Percentiles rank a stretch among this genome's conserved stretches.
These are phyloP conservation scores for Sebastes fasciatus DNA, from an alignment of 2,113 vertebrate genomes.

Conservation along the genomic window DNA sequence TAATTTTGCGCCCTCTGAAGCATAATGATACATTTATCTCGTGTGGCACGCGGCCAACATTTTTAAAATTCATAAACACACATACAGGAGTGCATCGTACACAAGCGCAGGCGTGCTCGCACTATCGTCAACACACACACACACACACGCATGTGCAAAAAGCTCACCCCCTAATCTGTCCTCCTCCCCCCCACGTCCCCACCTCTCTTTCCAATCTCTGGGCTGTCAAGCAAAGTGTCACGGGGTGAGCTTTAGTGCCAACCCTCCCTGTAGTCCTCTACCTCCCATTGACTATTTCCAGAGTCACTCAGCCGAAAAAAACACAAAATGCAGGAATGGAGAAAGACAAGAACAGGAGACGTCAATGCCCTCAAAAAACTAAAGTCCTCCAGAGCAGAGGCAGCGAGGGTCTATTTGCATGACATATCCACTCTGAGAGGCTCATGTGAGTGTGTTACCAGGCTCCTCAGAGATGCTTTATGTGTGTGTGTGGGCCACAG, in stretches of 20 bases:
- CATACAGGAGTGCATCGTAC: neutral
- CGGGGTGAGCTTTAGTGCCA: constrained; percentile 47
- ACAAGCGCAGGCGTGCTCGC: constrained; percentile 20
- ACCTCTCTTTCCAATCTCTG: constrained; percentile 35
- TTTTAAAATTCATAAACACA: constrained; percentile 48
- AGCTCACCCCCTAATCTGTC: constrained; percentile 32
- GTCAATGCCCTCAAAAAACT: constrained; percentile 33
- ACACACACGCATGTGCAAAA: constrained; percentile 14
- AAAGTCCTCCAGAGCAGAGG: constrained; percentile 37
- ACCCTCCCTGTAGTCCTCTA: constrained; percentile 26
- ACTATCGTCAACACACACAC: constrained; percentile 15
- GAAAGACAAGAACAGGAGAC: neutral
- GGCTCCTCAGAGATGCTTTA: constrained; percentile 27
- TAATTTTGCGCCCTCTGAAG: constrained; percentile 70
- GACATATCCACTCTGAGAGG: constrained; percentile 26
- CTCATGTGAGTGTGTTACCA: constrained; percentile 25
- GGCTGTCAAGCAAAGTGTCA: constrained; percentile 53
- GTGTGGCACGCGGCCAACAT: constrained; percentile 42
- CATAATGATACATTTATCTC: constrained; percentile 71
- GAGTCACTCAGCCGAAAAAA: constrained; percentile 49
- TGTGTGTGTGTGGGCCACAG: neutral
- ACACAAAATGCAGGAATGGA: constrained; percentile 7
- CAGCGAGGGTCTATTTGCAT: constrained; percentile 45
- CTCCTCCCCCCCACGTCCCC: neutral
- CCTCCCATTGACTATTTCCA: constrained; percentile 52